A percentile compares a stretch with the other conserved stretches of the same genome.
Evolutionary conservation across 2,113 vertebrate species (phyloP).

Genomic region (Proterorhinus semilunaris): DNA sequence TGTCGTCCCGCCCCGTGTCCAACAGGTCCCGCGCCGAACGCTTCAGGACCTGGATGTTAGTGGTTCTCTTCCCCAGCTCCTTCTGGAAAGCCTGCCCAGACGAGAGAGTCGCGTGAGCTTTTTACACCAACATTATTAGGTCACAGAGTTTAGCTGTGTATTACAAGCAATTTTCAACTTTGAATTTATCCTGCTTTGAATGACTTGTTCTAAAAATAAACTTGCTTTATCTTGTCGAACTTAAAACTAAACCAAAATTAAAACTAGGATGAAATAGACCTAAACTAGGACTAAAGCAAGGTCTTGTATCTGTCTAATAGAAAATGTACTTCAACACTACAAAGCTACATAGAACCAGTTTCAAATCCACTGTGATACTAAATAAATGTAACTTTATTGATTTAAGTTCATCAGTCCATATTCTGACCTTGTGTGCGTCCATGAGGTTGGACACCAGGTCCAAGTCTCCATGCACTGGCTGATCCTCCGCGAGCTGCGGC

Average conservation of each 20-base stretch:
- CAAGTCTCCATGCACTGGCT: slow-evolving; percentile 93
- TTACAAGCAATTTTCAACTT: no score
- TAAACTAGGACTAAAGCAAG: no score
- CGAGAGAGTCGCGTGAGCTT: background rate
- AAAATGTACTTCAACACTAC: no score
- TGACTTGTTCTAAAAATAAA: no score
- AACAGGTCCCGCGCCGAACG: slow-evolving; percentile 94
- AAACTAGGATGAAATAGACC: no score
- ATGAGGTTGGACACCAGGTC: slow-evolving; percentile 98
- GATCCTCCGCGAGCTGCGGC: slow-evolving; percentile 94
- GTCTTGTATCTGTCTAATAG: no score
- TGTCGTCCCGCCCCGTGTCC: slow-evolving; percentile 91
- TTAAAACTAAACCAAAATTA: no score
- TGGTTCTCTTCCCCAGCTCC: slow-evolving; percentile 93
- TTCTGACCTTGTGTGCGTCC: slow-evolving; percentile 93
- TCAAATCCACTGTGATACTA: no score
- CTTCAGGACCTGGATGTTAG: slow-evolving; percentile 91
- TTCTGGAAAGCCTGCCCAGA: slow-evolving; percentile 91
- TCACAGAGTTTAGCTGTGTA: no score
- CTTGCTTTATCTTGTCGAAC: no score
- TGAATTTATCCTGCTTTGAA: no score
- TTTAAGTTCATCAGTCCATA: background rate
- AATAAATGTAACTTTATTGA: background rate
- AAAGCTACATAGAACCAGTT: no score
- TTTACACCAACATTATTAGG: background rate